Percentiles rank a stretch among this genome's conserved stretches.
These are phyloP conservation scores for Rotaria socialis DNA, from an alignment of 2,888 invertebrate genomes.

Conservation along the genomic window DNA sequence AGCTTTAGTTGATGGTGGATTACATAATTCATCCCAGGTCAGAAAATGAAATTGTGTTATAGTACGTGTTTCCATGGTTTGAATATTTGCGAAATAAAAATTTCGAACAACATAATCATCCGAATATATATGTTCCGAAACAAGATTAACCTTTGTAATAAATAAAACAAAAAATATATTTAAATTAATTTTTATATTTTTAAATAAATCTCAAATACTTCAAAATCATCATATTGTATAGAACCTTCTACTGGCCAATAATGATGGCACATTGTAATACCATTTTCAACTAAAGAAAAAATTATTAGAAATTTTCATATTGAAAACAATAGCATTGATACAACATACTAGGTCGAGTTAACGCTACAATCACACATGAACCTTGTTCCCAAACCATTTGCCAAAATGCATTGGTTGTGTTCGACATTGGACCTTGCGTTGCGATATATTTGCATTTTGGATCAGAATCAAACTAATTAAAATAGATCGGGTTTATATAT, in stretches of 20 bases:
- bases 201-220: conserved; percentile 64
- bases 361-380: conserved; percentile 67
- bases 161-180: background rate
- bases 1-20: conserved; percentile 81
- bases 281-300: conserved; percentile 69
- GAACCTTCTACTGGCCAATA: conserved; percentile 99
- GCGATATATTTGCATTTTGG: conserved; percentile 95
- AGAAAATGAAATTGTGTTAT: conserved; percentile 99
- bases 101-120: conserved; percentile 97
- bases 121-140: conserved; percentile 99
- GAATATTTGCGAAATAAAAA: conserved; percentile 94
- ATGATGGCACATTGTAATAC: conserved; percentile 84
- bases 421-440: conserved; percentile 68
- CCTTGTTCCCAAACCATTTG: conserved; percentile 95
- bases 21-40: conserved; percentile 89
- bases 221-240: conserved; percentile 93
- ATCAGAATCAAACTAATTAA: conserved; percentile 83
- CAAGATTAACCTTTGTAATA: conserved; percentile 76
- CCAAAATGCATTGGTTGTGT: conserved; percentile 47
- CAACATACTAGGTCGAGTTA: conserved; percentile 67
- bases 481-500: no score
- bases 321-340: background rate
- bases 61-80: conserved; percentile 87
- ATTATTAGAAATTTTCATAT: background rate
- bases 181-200: background rate